Conservation (phyloP, 2,888 invertebrate species). For the Xestia ashworthii region DNA sequence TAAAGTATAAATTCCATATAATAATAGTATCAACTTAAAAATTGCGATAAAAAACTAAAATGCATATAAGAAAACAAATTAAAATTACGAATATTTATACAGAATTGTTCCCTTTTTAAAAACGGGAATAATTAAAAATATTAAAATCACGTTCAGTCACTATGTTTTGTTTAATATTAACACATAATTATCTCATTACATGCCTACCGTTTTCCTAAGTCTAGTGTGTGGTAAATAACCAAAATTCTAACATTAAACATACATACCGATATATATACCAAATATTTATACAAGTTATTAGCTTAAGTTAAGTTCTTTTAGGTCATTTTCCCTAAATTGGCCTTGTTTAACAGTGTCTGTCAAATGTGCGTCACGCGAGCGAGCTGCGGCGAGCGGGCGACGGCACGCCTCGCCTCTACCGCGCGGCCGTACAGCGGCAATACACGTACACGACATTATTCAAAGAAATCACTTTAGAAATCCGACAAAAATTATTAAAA, state of each 20-base stretch:
- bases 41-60: conserved; percentile 89
- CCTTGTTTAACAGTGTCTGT: conserved; percentile 88
- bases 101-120: conserved; percentile 85
- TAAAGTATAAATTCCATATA: conserved; percentile 86
- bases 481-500: conserved; percentile 75
- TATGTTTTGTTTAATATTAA: conserved; percentile 89
- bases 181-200: conserved; percentile 89
- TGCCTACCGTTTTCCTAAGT: conserved; percentile 89
- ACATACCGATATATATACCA: conserved; percentile 90
- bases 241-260: conserved; percentile 91
- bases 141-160: conserved; percentile 89
- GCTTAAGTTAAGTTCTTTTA: conserved; percentile 90
- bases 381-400: conserved; percentile 66
- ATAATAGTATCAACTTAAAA: conserved; percentile 86
- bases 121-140: conserved; percentile 87
- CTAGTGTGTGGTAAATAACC: conserved; percentile 90
- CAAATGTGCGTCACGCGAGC: conserved; percentile 80
- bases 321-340: conserved; percentile 89
- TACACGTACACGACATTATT: conserved; percentile 77
- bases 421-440: conserved; percentile 58
- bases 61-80: conserved; percentile 88
- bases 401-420: conserved; percentile 54
- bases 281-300: conserved; percentile 91
- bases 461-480: conserved; percentile 86
- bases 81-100: conserved; percentile 90